A percentile compares a stretch with the other conserved stretches of the same genome.
Evolutionary conservation across 2,888 invertebrate species (phyloP).

Genomic region (Archips crataeganus): DNA sequence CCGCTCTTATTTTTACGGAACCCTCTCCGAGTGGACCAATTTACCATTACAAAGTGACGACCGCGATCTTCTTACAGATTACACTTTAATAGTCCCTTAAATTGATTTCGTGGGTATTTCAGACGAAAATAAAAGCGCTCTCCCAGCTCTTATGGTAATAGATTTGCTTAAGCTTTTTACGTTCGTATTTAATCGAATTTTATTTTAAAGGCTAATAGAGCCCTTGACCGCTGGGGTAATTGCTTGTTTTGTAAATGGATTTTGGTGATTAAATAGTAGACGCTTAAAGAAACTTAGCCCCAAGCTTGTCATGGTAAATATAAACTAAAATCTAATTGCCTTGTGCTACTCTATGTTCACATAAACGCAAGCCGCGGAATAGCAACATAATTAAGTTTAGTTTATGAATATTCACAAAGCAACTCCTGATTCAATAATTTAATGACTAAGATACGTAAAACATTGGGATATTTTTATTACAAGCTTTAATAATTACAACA

Average conservation of each 20-base stretch:
- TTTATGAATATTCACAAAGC: too few relatives aligned
- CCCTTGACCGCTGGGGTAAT: neutral
- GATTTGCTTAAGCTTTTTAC: slow-evolving; percentile 22
- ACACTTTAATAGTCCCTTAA: slow-evolving; percentile 36
- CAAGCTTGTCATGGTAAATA: too few relatives aligned
- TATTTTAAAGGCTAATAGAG: slow-evolving; percentile 7
- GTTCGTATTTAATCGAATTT: slow-evolving; percentile 9
- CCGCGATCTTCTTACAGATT: slow-evolving; percentile 39
- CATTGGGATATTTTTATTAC: too few relatives aligned
- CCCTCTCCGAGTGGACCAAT: slow-evolving; percentile 24
- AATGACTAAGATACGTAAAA: too few relatives aligned
- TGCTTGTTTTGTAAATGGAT: slow-evolving; percentile 12
- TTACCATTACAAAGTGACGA: slow-evolving; percentile 39
- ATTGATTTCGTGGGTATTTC: slow-evolving; percentile 34
- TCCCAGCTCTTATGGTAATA: slow-evolving; percentile 29
- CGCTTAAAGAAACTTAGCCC: neutral
- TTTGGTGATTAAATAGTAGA: neutral
- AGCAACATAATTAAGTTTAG: too few relatives aligned
- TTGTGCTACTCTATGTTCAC: too few relatives aligned
- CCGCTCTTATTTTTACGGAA: neutral
- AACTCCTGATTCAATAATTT: too few relatives aligned
- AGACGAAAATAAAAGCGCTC: slow-evolving; percentile 26
- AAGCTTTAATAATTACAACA: too few relatives aligned
- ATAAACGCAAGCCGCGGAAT: too few relatives aligned
- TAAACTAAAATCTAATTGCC: too few relatives aligned